These are phyloP conservation scores for Sylvilagus floridanus DNA, from an alignment of 2,797 vertebrate species.

Conservation along the genomic window DNA sequence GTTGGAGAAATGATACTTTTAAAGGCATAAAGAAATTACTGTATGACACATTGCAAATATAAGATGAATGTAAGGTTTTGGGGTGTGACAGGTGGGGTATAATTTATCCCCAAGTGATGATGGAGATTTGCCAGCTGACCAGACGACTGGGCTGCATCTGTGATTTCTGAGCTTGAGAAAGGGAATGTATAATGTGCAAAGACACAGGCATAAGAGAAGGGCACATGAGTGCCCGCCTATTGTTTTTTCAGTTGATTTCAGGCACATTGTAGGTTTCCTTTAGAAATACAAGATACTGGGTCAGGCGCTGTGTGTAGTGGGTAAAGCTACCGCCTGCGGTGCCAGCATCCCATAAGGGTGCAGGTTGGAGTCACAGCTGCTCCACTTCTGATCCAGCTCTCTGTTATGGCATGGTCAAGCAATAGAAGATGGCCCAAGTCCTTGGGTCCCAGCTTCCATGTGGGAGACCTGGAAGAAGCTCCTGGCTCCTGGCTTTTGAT, in stretches of 20 bases:
- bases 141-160: not conserved
- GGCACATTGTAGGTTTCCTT: not conserved
- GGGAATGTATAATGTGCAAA: not conserved
- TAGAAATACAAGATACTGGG: not conserved
- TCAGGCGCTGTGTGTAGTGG: too few species aligned
- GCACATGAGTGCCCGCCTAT: not conserved
- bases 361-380: too few species aligned
- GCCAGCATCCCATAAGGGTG: too few species aligned
- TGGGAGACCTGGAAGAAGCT: too few species aligned
- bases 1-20: not conserved
- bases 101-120: not conserved
- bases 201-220: not conserved
- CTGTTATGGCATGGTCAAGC: too few species aligned
- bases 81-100: not conserved
- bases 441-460: too few species aligned
- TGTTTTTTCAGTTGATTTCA: not conserved
- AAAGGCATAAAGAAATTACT: not conserved
- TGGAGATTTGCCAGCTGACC: not conserved
- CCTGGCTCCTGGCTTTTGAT: too few species aligned
- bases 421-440: too few species aligned
- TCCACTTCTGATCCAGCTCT: too few species aligned
- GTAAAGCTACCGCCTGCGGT: too few species aligned
- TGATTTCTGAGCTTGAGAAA: not conserved
- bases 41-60: not conserved
- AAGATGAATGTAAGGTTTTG: not conserved